These are phyloP conservation scores for Platycheirus albimanus DNA, from an alignment of 2,888 invertebrate genomes.

Conservation along the genomic window DNA sequence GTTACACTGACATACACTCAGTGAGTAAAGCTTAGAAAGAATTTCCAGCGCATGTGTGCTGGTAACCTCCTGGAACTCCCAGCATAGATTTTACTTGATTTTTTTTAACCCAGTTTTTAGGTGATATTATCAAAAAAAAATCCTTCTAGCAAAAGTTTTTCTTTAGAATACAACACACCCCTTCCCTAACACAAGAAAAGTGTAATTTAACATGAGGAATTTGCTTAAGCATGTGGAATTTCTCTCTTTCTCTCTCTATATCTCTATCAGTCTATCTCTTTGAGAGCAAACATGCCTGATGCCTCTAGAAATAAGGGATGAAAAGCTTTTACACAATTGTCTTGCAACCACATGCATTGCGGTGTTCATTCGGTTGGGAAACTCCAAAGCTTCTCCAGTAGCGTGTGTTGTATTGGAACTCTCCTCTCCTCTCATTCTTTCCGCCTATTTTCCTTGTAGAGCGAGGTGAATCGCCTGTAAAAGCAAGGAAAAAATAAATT, in stretches of 20 bases:
- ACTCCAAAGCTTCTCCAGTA: constrained; percentile 69
- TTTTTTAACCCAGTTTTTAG: constrained; percentile 61
- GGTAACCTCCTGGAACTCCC: constrained; percentile 57
- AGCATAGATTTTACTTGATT: constrained; percentile 19
- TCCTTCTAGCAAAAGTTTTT: constrained; percentile 43
- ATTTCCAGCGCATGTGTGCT: constrained; percentile 71
- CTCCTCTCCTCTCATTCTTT: constrained; percentile 69
- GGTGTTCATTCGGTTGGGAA: constrained; percentile 69
- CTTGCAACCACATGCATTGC: constrained; percentile 62
- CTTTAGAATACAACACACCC: constrained; percentile 58
- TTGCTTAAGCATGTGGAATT: constrained; percentile 55
- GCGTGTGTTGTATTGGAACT: constrained; percentile 63
- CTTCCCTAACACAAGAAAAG: constrained; percentile 2
- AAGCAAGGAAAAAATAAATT: constrained; percentile 30
- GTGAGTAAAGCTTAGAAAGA: constrained; percentile 46
- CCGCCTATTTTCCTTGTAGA: constrained; percentile 52
- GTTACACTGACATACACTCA: constrained; percentile 68
- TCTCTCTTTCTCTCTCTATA: neutral
- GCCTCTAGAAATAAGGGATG: constrained; percentile 28
- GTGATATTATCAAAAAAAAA: constrained; percentile 42
- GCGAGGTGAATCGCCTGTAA: constrained; percentile 70
- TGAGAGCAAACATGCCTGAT: neutral
- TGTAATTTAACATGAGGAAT: constrained; percentile 41
- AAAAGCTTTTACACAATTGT: constrained; percentile 62
- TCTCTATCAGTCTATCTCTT: neutral